A percentile compares a stretch with the other conserved stretches of the same genome.
Conservation (phyloP, 2,113 vertebrate genomes). For the Gambusia holbrooki region DNA sequence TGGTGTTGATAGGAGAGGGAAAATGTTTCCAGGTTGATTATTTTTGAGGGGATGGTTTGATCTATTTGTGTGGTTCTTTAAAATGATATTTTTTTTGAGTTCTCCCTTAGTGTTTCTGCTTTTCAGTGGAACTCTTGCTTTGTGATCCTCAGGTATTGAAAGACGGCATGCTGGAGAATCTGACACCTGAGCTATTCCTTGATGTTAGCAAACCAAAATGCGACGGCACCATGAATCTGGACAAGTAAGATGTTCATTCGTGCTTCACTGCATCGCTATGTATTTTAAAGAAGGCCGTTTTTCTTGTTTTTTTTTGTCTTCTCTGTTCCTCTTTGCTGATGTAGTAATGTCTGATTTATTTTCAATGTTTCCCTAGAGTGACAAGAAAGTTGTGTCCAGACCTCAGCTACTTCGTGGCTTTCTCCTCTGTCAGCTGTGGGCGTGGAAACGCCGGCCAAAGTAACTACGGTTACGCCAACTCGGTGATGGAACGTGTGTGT, state of each 20-base stretch:
- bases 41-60: too few species aligned
- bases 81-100: too few species aligned
- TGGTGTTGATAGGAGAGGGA: too few species aligned
- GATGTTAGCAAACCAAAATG: constrained; percentile 93
- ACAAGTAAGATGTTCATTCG: constrained; percentile 78
- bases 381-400: constrained; percentile 87
- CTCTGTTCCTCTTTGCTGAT: background rate
- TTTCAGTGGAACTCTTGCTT: background rate
- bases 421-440: constrained; percentile 97
- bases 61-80: too few species aligned
- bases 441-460: constrained; percentile 93
- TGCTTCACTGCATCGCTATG: background rate
- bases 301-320: background rate
- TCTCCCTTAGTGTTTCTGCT: too few species aligned
- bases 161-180: constrained; percentile 94
- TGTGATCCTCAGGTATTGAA: constrained; percentile 81
- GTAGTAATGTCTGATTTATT: background rate
- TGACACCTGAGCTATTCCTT: constrained; percentile 85
- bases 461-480: constrained; percentile 98
- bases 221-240: constrained; percentile 88
- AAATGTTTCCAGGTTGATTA: too few species aligned
- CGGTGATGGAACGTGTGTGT: constrained; percentile 95
- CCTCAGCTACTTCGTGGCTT: constrained; percentile 91
- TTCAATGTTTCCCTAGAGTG: constrained; percentile 67
- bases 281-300: too few species aligned